phyloP scores from a whole-genome alignment of 37 sponge, comb jelly and placozoan species.

The Cliona cf. orientalis region DNA sequence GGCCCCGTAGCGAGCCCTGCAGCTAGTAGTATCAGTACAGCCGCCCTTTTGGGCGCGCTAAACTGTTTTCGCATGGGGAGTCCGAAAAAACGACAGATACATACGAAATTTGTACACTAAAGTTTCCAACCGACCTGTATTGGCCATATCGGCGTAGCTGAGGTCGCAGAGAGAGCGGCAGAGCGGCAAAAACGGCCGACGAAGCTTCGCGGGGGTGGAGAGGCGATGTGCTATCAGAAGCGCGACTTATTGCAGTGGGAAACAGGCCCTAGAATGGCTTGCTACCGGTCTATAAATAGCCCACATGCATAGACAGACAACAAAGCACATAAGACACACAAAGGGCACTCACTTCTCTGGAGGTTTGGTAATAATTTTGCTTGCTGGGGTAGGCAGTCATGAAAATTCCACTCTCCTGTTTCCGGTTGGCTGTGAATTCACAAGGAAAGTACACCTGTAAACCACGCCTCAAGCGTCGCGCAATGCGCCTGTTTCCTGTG shows the following conservation, averaged over 20 bases:
- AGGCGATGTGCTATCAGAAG: not conserved
- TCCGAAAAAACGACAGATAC: no score
- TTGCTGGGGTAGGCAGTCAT: constrained; percentile 77
- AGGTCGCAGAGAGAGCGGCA: not conserved
- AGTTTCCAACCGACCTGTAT: not conserved
- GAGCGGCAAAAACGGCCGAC: not conserved
- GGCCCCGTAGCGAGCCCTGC: no score
- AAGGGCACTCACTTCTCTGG: constrained; percentile 81
- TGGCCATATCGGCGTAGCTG: not conserved
- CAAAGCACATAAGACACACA: constrained; percentile 68
- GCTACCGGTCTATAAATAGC: constrained; percentile 72
- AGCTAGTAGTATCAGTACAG: no score
- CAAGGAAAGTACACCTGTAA: constrained; percentile 3
- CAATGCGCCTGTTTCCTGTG: no score
- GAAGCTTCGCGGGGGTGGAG: not conserved
- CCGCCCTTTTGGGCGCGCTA: no score
- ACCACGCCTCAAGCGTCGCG: constrained; percentile 17
- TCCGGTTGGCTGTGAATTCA: constrained; percentile 59
- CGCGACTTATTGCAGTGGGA: constrained; percentile 22
- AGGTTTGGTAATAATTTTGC: constrained; percentile 79
- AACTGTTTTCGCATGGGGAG: no score
- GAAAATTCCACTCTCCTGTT: constrained; percentile 75
- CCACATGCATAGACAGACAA: constrained; percentile 60
- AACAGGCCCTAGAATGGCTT: constrained; percentile 1
- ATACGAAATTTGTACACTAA: no score